phyloP scores from a whole-genome alignment of 2,113 vertebrate genomes.

The Calyptommatus sinebrachiatus region DNA sequence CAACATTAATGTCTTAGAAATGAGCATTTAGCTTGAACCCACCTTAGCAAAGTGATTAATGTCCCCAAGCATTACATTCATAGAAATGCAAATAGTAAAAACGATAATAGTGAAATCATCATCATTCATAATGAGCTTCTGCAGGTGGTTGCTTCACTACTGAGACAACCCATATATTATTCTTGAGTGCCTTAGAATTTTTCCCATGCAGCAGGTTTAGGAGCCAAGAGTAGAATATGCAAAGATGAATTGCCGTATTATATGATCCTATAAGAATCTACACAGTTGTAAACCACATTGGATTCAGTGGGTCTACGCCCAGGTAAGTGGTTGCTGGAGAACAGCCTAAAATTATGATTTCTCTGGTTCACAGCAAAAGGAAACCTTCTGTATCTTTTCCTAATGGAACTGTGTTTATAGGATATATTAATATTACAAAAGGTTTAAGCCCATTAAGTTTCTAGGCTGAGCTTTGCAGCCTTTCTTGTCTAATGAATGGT shows the following conservation, averaged over 20 bases:
- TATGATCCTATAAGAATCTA: background rate
- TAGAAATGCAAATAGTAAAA: slow-evolving; percentile 38
- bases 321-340: background rate
- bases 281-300: background rate
- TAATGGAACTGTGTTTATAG: slow-evolving; percentile 56
- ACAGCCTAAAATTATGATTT: slow-evolving; percentile 15
- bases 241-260: background rate
- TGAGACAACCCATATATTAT: slow-evolving; percentile 24
- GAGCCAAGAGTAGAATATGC: slow-evolving; percentile 31
- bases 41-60: slow-evolving; percentile 18
- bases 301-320: background rate
- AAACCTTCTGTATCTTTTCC: slow-evolving; percentile 39
- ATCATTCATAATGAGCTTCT: slow-evolving; percentile 28
- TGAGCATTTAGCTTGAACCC: background rate
- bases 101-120: background rate
- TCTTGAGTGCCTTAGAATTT: background rate
- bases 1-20: background rate
- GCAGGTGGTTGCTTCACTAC: slow-evolving; percentile 26
- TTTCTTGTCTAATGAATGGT: slow-evolving; percentile 47
- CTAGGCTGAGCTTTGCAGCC: slow-evolving; percentile 34
- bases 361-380: slow-evolving; percentile 30
- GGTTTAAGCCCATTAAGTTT: slow-evolving; percentile 51
- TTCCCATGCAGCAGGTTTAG: background rate
- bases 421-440: slow-evolving; percentile 55
- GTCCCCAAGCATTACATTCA: slow-evolving; percentile 15